phyloP scores from a whole-genome alignment of 2,113 vertebrate species.

The Prionailurus bengalensis region DNA sequence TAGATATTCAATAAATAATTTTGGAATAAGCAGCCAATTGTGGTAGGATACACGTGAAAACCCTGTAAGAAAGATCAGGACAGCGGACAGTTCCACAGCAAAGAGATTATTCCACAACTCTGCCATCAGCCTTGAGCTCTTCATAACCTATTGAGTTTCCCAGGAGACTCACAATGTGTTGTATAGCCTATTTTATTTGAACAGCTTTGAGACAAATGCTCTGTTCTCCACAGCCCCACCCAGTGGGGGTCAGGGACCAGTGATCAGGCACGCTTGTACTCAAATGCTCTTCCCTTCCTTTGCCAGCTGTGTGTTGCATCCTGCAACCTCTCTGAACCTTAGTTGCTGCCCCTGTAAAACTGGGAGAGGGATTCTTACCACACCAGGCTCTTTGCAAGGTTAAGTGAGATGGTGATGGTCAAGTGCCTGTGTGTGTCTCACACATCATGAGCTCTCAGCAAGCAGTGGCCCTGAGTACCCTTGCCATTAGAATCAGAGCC shows the following conservation, averaged over 20 bases:
- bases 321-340: neutral
- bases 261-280: neutral
- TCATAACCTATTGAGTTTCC: neutral
- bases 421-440: neutral
- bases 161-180: neutral
- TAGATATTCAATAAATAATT: neutral
- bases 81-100: neutral
- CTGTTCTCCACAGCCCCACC: neutral
- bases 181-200: neutral
- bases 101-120: neutral
- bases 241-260: neutral
- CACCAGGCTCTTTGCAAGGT: neutral
- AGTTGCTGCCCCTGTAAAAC: neutral
- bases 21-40: neutral
- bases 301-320: accelerated
- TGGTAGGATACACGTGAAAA: neutral
- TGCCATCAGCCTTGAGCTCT: neutral
- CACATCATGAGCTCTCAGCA: neutral
- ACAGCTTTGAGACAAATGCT: neutral
- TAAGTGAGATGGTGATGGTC: neutral
- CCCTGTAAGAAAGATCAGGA: neutral
- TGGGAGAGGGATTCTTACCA: neutral
- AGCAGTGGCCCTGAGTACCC: accelerated
- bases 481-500: neutral
- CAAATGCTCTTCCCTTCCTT: neutral